phyloP scores from a whole-genome alignment of 2,113 vertebrate genomes.

The Channa argus region DNA sequence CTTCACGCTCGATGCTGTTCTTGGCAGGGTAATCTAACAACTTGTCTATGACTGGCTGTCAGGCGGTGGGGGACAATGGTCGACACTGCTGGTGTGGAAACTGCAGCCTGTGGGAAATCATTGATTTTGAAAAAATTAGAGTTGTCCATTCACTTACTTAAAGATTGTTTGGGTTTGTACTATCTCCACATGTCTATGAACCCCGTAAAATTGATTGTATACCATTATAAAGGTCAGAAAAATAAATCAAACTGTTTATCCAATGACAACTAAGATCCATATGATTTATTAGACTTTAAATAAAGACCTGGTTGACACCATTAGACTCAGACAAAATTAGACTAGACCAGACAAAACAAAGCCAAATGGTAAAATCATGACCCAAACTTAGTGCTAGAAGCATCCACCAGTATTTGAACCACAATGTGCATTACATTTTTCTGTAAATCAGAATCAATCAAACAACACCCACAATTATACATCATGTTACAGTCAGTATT shows the following conservation, averaged over 20 bases:
- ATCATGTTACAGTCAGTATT: too few relatives aligned
- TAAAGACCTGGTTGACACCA: too few relatives aligned
- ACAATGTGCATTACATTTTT: too few relatives aligned
- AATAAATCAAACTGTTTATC: slow-evolving; percentile 7
- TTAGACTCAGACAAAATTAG: too few relatives aligned
- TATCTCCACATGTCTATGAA: slow-evolving; percentile 39
- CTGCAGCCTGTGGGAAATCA: slow-evolving; percentile 26
- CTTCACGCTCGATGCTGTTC: slow-evolving; percentile 27
- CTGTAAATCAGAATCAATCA: too few relatives aligned
- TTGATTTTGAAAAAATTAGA: slow-evolving; percentile 58
- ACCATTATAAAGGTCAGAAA: slow-evolving; percentile 20
- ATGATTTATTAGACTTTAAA: neutral
- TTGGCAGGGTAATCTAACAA: slow-evolving; percentile 27
- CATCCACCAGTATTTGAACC: neutral
- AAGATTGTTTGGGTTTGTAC: slow-evolving; percentile 43
- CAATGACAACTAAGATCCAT: neutral
- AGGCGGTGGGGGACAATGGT: neutral
- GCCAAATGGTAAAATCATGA: too few relatives aligned
- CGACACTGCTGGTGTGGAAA: slow-evolving; percentile 28
- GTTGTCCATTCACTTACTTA: slow-evolving; percentile 31
- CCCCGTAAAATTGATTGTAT: slow-evolving; percentile 16
- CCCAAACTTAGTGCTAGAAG: too few relatives aligned
- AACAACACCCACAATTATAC: too few relatives aligned
- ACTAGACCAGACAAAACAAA: too few relatives aligned
- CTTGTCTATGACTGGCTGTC: slow-evolving; percentile 22